Conservation (phyloP, 30 jellyfish, hydroid and myxozoan species). For the Phacellophora camtschatica region DNA sequence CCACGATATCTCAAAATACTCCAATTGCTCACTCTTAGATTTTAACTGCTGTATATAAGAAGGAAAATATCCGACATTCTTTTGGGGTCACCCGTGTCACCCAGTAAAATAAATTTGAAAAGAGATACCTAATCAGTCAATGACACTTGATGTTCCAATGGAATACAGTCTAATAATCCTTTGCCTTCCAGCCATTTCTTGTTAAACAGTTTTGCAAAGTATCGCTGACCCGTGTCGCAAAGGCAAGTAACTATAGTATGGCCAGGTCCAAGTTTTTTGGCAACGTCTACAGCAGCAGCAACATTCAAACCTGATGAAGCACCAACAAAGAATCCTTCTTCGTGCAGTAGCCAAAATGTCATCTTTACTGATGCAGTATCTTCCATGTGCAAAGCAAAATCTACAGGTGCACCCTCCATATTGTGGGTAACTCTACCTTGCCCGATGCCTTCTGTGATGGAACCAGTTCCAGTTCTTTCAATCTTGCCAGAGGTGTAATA, state of each 20-base stretch:
- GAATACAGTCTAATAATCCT: constrained; percentile 71
- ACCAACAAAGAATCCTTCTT: constrained; percentile 95
- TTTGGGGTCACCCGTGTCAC: no score
- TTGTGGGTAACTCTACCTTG: constrained; percentile 86
- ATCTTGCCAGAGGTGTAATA: constrained; percentile 74
- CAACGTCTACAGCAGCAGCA: constrained; percentile 97
- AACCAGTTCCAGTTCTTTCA: constrained; percentile 82
- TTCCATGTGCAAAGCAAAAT: constrained; percentile 83
- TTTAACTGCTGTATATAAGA: no score
- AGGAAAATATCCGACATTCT: background rate
- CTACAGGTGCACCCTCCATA: constrained; percentile 89
- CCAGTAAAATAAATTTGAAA: no score
- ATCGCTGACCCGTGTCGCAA: constrained; percentile 94
- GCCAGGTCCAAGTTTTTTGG: constrained; percentile 95
- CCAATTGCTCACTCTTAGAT: no score
- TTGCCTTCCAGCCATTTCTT: constrained; percentile 70
- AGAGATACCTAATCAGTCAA: constrained; percentile 45
- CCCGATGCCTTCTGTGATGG: constrained; percentile 95
- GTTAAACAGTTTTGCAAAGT: constrained; percentile 77
- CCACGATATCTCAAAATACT: no score
- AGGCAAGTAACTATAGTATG: constrained; percentile 91
- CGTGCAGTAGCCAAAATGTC: constrained; percentile 89
- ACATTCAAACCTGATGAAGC: constrained; percentile 93
- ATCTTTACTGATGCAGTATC: constrained; percentile 78
- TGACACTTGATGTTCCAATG: constrained; percentile 64